Conservation (phyloP, 2,888 invertebrate species). For the Drosophila tanythrix region DNA sequence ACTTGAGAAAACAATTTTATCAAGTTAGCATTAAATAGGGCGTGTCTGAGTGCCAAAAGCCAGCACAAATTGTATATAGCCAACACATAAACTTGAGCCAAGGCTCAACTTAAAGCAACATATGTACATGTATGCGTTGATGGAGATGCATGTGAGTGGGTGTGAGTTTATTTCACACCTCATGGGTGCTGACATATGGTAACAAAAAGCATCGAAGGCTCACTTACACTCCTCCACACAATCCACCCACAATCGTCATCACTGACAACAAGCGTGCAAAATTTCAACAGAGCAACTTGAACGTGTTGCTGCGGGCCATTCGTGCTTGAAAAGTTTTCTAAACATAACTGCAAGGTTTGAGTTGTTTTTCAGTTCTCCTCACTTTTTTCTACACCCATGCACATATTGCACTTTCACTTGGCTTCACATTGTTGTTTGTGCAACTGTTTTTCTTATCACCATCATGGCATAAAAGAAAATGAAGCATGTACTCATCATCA, state of each 20-base stretch:
- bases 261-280: constrained; percentile 59
- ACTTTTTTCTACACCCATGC: constrained; percentile 37
- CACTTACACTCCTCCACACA: not conserved
- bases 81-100: constrained; percentile 33
- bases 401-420: constrained; percentile 63
- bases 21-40: constrained; percentile 37
- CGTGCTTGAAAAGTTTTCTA: constrained; percentile 80
- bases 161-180: constrained; percentile 74
- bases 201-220: constrained; percentile 57
- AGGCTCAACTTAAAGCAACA: constrained; percentile 45
- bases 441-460: constrained; percentile 45
- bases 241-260: not conserved
- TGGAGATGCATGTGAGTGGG: constrained; percentile 4
- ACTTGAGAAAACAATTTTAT: constrained; percentile 45
- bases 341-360: constrained; percentile 73
- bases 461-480: constrained; percentile 15
- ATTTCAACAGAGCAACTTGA: constrained; percentile 59
- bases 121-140: constrained; percentile 1
- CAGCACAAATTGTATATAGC: constrained; percentile 44
- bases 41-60: constrained; percentile 27
- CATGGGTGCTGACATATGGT: constrained; percentile 73
- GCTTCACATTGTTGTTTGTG: constrained; percentile 54
- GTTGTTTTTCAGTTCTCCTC: constrained; percentile 44
- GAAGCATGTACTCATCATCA: constrained; percentile 29
- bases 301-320: constrained; percentile 76